Percentiles rank a stretch among this genome's conserved stretches.
These are phyloP conservation scores for Odontomachus brunneus DNA, from an alignment of 1,140 invertebrate species.

Conservation along the genomic window DNA sequence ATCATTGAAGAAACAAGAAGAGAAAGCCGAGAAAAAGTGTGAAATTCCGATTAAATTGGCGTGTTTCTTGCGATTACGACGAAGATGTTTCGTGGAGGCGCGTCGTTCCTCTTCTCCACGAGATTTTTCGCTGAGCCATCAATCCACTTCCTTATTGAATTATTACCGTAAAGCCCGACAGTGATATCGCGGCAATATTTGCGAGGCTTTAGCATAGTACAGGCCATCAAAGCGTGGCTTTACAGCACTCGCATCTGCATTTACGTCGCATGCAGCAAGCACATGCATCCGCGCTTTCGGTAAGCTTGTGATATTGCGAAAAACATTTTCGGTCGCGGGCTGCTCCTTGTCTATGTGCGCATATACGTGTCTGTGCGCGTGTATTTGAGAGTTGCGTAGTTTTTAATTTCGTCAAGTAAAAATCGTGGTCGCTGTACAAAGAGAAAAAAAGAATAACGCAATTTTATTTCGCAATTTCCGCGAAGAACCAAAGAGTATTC, in stretches of 20 bases:
- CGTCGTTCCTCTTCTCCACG: not conserved
- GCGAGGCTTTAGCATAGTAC: not conserved
- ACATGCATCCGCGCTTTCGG: not conserved
- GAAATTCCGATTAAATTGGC: too few relatives aligned
- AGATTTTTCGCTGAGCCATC: not conserved
- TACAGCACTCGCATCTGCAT: not conserved
- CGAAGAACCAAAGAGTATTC: not conserved
- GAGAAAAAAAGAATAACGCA: not conserved
- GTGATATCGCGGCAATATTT: not conserved
- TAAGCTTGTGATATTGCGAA: not conserved
- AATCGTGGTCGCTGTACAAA: not conserved
- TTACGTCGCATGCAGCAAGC: not conserved
- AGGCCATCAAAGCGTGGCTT: too few relatives aligned
- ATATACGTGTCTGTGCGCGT: too few relatives aligned
- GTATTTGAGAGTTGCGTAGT: not conserved
- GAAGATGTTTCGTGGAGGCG: too few relatives aligned
- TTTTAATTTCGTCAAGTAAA: slow-evolving; percentile 26
- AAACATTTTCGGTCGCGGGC: slow-evolving; percentile 10
- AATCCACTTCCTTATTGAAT: not conserved
- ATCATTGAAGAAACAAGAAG: not conserved
- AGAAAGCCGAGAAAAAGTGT: too few relatives aligned
- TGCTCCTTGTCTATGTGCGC: not conserved
- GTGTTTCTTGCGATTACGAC: too few relatives aligned
- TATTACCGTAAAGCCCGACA: not conserved
- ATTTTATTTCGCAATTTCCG: not conserved